Percentiles rank a stretch among this genome's conserved stretches.
These are phyloP conservation scores for Andricus grossulariae DNA, from an alignment of 1,140 invertebrate species.

Conservation along the genomic window DNA sequence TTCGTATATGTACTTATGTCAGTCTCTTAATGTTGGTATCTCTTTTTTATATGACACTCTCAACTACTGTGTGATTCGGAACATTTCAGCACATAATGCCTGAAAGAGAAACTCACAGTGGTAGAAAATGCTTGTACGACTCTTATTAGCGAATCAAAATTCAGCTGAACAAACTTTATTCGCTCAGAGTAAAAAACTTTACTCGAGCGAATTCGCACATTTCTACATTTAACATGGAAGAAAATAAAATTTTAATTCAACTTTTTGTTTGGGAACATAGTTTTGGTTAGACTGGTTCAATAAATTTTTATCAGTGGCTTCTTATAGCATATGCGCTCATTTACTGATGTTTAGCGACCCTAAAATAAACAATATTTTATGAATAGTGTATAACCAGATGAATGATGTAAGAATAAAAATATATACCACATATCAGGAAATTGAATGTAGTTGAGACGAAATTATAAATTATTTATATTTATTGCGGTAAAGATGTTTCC, in stretches of 20 bases:
- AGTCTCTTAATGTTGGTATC: background rate
- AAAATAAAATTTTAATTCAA: background rate
- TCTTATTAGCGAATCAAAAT: background rate
- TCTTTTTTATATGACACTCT: conserved; percentile 5
- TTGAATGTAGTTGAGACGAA: no score
- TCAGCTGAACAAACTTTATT: background rate
- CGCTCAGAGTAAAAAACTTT: background rate
- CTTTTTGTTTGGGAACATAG: no score
- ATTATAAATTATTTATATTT: no score
- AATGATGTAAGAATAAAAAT: no score
- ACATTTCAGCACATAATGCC: conserved; percentile 16
- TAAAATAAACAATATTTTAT: no score
- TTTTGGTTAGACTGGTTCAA: no score
- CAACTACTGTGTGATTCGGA: conserved; percentile 16
- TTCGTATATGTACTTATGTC: conserved; percentile 32
- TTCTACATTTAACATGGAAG: background rate
- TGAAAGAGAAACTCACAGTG: conserved; percentile 1
- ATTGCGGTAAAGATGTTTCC: no score
- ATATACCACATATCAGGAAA: no score
- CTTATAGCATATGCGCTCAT: no score
- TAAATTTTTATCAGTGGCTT: no score
- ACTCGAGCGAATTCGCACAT: background rate
- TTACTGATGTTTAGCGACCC: no score
- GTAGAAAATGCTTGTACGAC: background rate
- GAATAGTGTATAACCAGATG: no score